These are phyloP conservation scores for Drosophila lowei DNA, from an alignment of 1,140 invertebrate genomes.

Conservation along the genomic window DNA sequence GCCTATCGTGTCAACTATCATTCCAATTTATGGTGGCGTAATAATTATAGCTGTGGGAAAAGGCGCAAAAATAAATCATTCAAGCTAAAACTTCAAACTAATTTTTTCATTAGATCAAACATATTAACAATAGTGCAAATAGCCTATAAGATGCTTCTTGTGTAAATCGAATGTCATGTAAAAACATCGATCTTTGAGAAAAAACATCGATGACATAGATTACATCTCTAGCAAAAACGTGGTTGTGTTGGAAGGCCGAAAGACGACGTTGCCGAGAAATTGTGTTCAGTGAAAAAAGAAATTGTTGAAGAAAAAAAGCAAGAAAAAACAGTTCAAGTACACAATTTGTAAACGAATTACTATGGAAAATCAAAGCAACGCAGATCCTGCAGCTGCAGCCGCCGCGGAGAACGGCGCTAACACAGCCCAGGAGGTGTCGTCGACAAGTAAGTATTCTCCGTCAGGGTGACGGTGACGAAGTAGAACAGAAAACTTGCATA, in stretches of 20 bases:
- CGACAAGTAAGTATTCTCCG: slow-evolving; percentile 78
- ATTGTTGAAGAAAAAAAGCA: slow-evolving; percentile 54
- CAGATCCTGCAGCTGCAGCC: slow-evolving; percentile 65
- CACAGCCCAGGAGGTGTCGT: slow-evolving; percentile 80
- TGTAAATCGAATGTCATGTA: too few species aligned
- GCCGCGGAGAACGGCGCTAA: slow-evolving; percentile 67
- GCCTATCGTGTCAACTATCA: too few species aligned
- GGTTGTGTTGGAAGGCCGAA: slow-evolving; percentile 59
- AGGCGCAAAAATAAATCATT: too few species aligned
- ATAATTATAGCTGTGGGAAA: too few species aligned
- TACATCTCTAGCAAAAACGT: too few species aligned
- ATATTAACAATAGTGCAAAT: too few species aligned
- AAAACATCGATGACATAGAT: too few species aligned
- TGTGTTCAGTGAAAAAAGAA: slow-evolving; percentile 67
- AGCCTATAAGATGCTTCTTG: too few species aligned
- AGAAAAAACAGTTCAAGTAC: slow-evolving; percentile 62
- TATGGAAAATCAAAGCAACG: slow-evolving; percentile 82
- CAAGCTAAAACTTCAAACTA: too few species aligned
- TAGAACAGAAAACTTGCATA: slow-evolving; percentile 34
- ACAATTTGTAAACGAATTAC: slow-evolving; percentile 70
- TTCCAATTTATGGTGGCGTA: too few species aligned
- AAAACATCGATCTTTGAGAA: too few species aligned
- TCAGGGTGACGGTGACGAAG: slow-evolving; percentile 18
- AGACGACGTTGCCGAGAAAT: slow-evolving; percentile 75
- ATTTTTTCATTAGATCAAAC: too few species aligned